These are phyloP conservation scores for Heliangelus exortis DNA, from an alignment of 2,797 vertebrate species.

Conservation along the genomic window DNA sequence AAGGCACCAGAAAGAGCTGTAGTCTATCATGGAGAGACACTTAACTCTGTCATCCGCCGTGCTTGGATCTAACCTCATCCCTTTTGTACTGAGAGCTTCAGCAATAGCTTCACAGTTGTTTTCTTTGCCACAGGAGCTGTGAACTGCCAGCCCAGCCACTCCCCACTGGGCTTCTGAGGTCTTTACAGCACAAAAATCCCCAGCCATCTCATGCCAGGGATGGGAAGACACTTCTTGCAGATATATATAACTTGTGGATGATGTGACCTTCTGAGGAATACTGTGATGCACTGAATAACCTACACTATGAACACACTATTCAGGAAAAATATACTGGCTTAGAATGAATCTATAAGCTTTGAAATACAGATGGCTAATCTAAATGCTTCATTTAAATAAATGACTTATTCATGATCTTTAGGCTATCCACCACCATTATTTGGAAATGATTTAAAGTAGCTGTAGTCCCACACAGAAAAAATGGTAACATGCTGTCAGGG, in stretches of 20 bases:
- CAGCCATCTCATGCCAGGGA: not conserved
- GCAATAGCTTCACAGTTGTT: constrained; percentile 64
- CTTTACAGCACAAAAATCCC: not conserved
- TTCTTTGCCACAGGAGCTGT: constrained; percentile 16
- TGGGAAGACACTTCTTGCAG: constrained; percentile 19
- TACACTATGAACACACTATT: constrained; percentile 23
- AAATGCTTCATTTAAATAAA: constrained; percentile 75
- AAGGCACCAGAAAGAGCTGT: constrained; percentile 18
- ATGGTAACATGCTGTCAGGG: not conserved
- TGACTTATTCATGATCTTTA: constrained; percentile 73
- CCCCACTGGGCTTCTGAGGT: not conserved
- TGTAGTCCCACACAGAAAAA: constrained; percentile 29
- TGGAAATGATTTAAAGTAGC: constrained; percentile 57
- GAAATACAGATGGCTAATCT: constrained; percentile 56
- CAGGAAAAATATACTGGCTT: constrained; percentile 22
- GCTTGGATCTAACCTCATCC: constrained; percentile 52
- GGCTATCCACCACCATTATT: constrained; percentile 54
- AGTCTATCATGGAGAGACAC: constrained; percentile 2
- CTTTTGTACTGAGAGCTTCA: constrained; percentile 62
- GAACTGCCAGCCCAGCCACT: constrained; percentile 21
- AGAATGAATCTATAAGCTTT: constrained; percentile 33
- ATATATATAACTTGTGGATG: constrained; percentile 39
- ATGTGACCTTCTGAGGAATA: constrained; percentile 31
- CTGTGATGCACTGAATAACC: constrained; percentile 10
- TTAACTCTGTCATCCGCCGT: constrained; percentile 48